phyloP scores from a whole-genome alignment of 2,113 vertebrate genomes.

The Ceyx cyanopectus region DNA sequence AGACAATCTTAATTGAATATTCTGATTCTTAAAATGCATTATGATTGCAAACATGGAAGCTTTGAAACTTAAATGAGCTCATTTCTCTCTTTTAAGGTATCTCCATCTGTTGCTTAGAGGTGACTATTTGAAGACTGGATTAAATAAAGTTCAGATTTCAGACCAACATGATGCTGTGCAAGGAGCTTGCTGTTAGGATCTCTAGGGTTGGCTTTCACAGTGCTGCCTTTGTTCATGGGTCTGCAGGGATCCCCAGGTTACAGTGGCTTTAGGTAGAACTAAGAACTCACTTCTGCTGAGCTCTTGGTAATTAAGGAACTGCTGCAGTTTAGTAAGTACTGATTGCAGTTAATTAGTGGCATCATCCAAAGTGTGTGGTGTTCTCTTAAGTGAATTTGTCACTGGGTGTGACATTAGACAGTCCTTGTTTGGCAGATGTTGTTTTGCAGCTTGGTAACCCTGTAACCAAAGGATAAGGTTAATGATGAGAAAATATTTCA shows the following conservation, averaged over 20 bases:
- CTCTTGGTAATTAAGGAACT: background rate
- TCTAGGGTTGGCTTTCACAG: slow-evolving; percentile 79
- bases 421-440: background rate
- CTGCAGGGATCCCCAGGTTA: slow-evolving; percentile 83
- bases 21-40: background rate
- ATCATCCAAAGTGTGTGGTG: background rate
- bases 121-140: slow-evolving; percentile 15
- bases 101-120: slow-evolving; percentile 1
- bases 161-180: slow-evolving; percentile 70
- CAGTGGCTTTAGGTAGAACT: slow-evolving; percentile 75
- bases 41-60: background rate
- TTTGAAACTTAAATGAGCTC: background rate
- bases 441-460: background rate
- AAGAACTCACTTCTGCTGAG: background rate
- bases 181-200: slow-evolving; percentile 72
- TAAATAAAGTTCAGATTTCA: slow-evolving; percentile 72
- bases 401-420: background rate
- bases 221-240: slow-evolving; percentile 84
- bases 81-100: background rate
- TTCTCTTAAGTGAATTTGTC: background rate
- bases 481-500: background rate
- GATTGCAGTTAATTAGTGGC: background rate
- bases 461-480: background rate
- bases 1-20: background rate
- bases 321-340: background rate